These are phyloP conservation scores for Pteropus alecto DNA, from an alignment of 2,113 vertebrate genomes.

Conservation along the genomic window DNA sequence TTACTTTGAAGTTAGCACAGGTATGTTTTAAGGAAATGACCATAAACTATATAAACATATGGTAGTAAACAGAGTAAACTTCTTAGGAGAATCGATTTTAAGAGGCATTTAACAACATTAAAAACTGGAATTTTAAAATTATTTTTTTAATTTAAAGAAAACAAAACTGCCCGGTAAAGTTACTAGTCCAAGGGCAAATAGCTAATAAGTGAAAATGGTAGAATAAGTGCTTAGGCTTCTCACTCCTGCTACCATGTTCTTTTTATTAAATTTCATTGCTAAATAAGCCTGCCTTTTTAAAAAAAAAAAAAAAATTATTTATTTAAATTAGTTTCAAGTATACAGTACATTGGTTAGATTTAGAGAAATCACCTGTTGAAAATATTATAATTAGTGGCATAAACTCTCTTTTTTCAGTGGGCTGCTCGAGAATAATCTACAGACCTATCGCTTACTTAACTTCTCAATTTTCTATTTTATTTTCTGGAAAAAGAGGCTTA, in stretches of 20 bases:
- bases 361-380: background rate
- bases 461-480: background rate
- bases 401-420: background rate
- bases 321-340: too few species aligned
- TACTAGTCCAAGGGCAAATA: background rate
- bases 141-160: background rate
- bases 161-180: background rate
- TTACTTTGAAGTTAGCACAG: background rate
- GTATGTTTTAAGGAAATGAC: background rate
- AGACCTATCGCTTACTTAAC: background rate
- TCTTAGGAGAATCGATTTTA: background rate
- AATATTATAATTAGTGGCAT: background rate
- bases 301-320: too few species aligned
- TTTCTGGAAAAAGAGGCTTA: background rate
- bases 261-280: background rate
- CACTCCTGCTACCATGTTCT: background rate
- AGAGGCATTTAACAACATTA: background rate
- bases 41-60: background rate
- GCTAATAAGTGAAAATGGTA: background rate
- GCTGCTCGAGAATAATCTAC: background rate
- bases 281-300: background rate
- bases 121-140: background rate
- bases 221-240: background rate
- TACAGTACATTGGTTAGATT: background rate
- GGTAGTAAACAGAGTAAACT: background rate